phyloP scores from a whole-genome alignment of 1,140 invertebrate genomes.

The Neomicropteryx cornuta region DNA sequence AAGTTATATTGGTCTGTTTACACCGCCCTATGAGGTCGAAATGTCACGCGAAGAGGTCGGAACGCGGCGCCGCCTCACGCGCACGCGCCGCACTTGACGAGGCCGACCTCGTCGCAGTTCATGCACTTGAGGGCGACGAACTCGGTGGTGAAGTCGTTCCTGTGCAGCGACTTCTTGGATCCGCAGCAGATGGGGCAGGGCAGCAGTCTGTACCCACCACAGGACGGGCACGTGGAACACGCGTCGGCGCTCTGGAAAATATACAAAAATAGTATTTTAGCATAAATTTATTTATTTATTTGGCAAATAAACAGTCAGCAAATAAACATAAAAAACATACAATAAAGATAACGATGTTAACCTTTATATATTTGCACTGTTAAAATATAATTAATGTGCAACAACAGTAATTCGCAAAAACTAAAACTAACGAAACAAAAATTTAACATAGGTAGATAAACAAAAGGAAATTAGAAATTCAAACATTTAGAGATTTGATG shows the following conservation, averaged over 20 bases:
- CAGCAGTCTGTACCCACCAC: constrained; percentile 82
- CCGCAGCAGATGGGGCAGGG: constrained; percentile 87
- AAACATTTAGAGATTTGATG: too few species aligned
- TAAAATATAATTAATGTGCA: too few species aligned
- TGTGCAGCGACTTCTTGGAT: constrained; percentile 87
- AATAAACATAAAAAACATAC: constrained; percentile 3
- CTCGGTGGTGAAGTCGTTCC: constrained; percentile 88
- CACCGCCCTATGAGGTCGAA: too few species aligned
- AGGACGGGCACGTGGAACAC: constrained; percentile 69
- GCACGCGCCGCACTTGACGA: constrained; percentile 79
- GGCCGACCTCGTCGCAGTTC: constrained; percentile 89
- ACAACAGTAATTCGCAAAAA: too few species aligned
- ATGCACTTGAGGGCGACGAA: constrained; percentile 93
- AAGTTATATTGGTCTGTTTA: too few species aligned
- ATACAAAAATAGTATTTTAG: constrained; percentile 16
- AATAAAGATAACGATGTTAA: not conserved
- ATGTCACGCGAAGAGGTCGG: not conserved
- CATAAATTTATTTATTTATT: too few species aligned
- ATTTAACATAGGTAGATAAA: constrained; percentile 5
- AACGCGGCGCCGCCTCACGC: constrained; percentile 16
- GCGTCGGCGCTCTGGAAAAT: constrained; percentile 64
- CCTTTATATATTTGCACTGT: too few species aligned
- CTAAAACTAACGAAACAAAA: too few species aligned
- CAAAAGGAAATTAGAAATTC: too few species aligned
- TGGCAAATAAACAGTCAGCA: too few species aligned